Percentiles rank a stretch among this genome's conserved stretches.
Evolutionary conservation across 2,113 vertebrate genomes (phyloP).

Genomic region (Ophiodon elongatus): DNA sequence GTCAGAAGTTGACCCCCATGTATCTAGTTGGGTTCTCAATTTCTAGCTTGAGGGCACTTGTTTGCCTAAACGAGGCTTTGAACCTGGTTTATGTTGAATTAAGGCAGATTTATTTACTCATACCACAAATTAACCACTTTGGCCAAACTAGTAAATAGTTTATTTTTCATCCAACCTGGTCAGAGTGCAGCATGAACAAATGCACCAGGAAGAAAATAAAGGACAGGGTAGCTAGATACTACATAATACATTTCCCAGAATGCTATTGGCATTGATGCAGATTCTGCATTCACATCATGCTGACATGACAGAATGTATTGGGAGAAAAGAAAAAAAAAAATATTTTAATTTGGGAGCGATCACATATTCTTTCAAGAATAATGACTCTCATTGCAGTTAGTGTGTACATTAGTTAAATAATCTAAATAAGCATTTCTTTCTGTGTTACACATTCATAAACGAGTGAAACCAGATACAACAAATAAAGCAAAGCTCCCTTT

Average conservation of each 20-base stretch:
- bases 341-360: too few species aligned
- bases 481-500: neutral
- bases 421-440: neutral
- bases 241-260: neutral
- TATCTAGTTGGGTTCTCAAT: neutral
- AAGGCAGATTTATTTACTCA: neutral
- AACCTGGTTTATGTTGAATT: neutral
- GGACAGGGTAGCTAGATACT: neutral
- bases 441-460: neutral
- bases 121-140: neutral
- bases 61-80: neutral
- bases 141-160: neutral
- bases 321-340: neutral
- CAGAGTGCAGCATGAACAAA: neutral
- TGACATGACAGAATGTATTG: neutral
- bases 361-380: too few species aligned
- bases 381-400: neutral
- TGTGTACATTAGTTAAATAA: neutral
- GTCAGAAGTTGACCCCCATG: neutral
- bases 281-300: neutral
- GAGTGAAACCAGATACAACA: too few species aligned
- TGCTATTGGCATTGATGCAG: neutral
- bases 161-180: too few species aligned
- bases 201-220: neutral
- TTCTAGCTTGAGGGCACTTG: neutral